Base-by-base conservation (phyloP, 2,888 invertebrate genomes). In the Cephus rjabovi region DNA sequence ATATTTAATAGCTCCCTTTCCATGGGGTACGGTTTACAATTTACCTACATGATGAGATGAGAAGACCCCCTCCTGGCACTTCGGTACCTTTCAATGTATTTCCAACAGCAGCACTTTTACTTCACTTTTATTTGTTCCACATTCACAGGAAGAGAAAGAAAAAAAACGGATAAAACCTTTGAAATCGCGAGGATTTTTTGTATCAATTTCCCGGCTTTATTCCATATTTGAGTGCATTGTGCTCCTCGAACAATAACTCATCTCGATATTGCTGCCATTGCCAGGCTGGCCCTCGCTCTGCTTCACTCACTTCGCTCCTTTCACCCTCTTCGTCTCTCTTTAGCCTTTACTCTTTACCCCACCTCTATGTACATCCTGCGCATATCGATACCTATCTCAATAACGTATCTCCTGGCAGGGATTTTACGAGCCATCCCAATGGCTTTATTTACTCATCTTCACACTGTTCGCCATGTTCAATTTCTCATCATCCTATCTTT, bases 211-310 rank as follows among this genome's bases (percentile, higher is more conserved):
- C 83, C 83, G 79, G 84, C 83, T 87, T 84, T 84, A 87, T 87
- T 88, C 86, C 84, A 85, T 87, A 87, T 89, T 87, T 89, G 86
- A 86, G 85, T 84, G 87, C 85, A 89, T 89, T 89, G 89, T 88
- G 84, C 84, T 86, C 83, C 81, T 78, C 86, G 88, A 88, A 89
- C 87, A 89, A 89, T 89, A 89, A 89, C 88, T 89, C 89, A 88
- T 89, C 86, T 86, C 86, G 87, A 88, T 89, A 89, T 89, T 89
- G 89, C 56, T 56, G 56, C 23, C 56, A 56, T 56, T 56, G 56
- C 87, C 83, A 79, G 81, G 75, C 82, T 80, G 83, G 85, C 81
- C 82, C 84, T 35, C 69, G 34, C 12, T 23, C 40, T 69, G 73
- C 71, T 77, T 77, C 40, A 33, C 70, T 75, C 31, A 56, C 56